phyloP scores from a whole-genome alignment of 2,797 vertebrate species.

The Champsocephalus esox region DNA sequence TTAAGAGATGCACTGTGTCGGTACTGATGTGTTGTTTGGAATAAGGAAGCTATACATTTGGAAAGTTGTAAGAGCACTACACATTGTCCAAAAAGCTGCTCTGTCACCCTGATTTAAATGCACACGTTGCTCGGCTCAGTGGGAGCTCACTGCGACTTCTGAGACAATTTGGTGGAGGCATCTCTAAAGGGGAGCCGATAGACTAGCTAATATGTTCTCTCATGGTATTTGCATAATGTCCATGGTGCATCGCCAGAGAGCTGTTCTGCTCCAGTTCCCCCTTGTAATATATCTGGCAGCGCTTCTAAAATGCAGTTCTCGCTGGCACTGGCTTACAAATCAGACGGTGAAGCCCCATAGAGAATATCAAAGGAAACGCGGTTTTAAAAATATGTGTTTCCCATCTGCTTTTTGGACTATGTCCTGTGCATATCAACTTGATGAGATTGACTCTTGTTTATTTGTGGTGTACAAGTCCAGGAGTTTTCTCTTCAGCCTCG shows the following conservation, averaged over 20 bases:
- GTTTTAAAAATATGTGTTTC: slow-evolving; percentile 79
- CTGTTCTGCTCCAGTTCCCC: slow-evolving; percentile 86
- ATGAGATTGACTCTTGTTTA: slow-evolving; percentile 48
- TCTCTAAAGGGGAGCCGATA: slow-evolving; percentile 81
- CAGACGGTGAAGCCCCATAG: slow-evolving; percentile 73
- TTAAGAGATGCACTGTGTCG: slow-evolving; percentile 32
- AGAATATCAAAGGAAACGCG: slow-evolving; percentile 76
- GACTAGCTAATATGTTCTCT: slow-evolving; percentile 86
- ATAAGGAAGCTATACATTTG: slow-evolving; percentile 36
- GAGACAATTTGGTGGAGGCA: slow-evolving; percentile 81
- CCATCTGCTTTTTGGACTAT: slow-evolving; percentile 74
- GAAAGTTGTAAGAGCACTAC: slow-evolving; percentile 41
- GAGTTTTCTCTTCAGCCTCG: slow-evolving; percentile 23
- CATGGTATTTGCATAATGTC: slow-evolving; percentile 86
- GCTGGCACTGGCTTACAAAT: slow-evolving; percentile 80
- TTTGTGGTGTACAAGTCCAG: slow-evolving; percentile 18
- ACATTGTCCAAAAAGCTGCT: slow-evolving; percentile 65
- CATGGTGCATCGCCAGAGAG: slow-evolving; percentile 81
- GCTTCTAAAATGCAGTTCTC: slow-evolving; percentile 83
- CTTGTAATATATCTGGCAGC: slow-evolving; percentile 86
- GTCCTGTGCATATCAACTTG: slow-evolving; percentile 63
- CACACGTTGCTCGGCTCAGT: slow-evolving; percentile 76
- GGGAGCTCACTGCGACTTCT: slow-evolving; percentile 80
- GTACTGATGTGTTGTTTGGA: slow-evolving; percentile 44
- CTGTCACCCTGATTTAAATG: slow-evolving; percentile 79